phyloP scores from a whole-genome alignment of 2,797 vertebrate genomes.

The Pelochelys cantorii region DNA sequence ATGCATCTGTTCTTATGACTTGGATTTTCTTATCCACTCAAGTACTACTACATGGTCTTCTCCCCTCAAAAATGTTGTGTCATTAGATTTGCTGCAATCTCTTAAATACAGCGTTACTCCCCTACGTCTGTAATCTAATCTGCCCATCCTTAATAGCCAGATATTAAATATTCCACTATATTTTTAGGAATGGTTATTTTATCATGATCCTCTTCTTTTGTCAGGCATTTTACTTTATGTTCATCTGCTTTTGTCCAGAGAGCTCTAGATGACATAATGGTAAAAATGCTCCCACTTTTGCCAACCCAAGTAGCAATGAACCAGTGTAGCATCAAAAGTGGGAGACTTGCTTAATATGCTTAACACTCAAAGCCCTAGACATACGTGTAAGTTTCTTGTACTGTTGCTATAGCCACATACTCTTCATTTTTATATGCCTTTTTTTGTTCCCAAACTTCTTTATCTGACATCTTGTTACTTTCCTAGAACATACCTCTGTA shows the following conservation, averaged over 20 bases:
- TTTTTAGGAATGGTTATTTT: background rate
- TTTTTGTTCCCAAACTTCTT: background rate
- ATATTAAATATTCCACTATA: background rate
- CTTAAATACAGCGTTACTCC: background rate
- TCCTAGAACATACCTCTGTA: background rate
- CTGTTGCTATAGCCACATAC: background rate
- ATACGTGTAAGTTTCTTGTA: background rate
- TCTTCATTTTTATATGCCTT: background rate
- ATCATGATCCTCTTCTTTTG: background rate
- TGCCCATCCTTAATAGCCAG: background rate
- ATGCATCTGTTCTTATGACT: rapidly evolving
- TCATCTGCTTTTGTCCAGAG: background rate
- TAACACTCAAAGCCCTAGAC: background rate
- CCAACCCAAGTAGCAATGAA: background rate
- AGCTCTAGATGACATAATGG: background rate
- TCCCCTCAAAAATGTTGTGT: background rate
- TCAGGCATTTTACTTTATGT: background rate
- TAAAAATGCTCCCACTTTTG: background rate
- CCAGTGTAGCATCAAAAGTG: background rate
- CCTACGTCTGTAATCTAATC: background rate
- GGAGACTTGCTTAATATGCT: background rate
- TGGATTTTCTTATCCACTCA: background rate
- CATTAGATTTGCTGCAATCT: background rate
- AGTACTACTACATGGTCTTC: background rate
- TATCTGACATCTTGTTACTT: background rate